phyloP scores from a whole-genome alignment of 2,888 invertebrate species.

The Drosophila monieri region DNA sequence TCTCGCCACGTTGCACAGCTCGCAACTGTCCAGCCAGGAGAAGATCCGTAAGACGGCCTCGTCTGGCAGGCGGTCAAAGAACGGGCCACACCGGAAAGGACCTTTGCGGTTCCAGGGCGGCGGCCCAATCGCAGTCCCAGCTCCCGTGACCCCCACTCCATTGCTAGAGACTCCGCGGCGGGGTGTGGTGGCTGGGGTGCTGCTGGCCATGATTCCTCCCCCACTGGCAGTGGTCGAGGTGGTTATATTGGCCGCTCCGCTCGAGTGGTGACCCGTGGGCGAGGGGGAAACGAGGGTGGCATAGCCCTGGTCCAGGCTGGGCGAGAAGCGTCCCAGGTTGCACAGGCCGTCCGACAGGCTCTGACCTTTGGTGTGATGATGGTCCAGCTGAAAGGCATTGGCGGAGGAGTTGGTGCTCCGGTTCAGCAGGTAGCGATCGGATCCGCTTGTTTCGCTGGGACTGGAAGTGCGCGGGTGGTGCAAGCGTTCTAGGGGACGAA shows the following conservation, averaged over 20 bases:
- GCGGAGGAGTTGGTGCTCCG: slow-evolving; percentile 82
- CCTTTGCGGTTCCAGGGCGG: slow-evolving; percentile 84
- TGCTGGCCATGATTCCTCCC: slow-evolving; percentile 54
- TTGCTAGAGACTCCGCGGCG: slow-evolving; percentile 43
- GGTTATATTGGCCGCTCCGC: slow-evolving; percentile 48
- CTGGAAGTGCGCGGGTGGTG: slow-evolving; percentile 81
- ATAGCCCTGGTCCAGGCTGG: slow-evolving; percentile 92
- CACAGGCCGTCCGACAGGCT: slow-evolving; percentile 83
- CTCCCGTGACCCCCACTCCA: slow-evolving; percentile 27
- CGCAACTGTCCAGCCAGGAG: slow-evolving; percentile 88
- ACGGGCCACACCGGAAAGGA: slow-evolving; percentile 83
- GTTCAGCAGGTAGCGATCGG: slow-evolving; percentile 83
- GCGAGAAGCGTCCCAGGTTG: slow-evolving; percentile 85
- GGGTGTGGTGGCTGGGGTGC: slow-evolving; percentile 64
- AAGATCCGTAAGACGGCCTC: slow-evolving; percentile 89
- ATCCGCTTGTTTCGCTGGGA: slow-evolving; percentile 84
- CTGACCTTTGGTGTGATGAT: slow-evolving; percentile 83
- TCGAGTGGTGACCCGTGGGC: slow-evolving; percentile 82
- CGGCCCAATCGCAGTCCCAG: slow-evolving; percentile 64
- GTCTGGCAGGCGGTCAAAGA: slow-evolving; percentile 88
- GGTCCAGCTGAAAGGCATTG: slow-evolving; percentile 81
- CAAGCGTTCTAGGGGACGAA: slow-evolving; percentile 69
- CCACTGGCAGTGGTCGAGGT: slow-evolving; percentile 83
- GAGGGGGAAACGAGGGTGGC: slow-evolving; percentile 89
- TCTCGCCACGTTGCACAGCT: slow-evolving; percentile 89